Conservation (phyloP, 2,797 vertebrate species). For the Geotrypetes seraphini region DNA sequence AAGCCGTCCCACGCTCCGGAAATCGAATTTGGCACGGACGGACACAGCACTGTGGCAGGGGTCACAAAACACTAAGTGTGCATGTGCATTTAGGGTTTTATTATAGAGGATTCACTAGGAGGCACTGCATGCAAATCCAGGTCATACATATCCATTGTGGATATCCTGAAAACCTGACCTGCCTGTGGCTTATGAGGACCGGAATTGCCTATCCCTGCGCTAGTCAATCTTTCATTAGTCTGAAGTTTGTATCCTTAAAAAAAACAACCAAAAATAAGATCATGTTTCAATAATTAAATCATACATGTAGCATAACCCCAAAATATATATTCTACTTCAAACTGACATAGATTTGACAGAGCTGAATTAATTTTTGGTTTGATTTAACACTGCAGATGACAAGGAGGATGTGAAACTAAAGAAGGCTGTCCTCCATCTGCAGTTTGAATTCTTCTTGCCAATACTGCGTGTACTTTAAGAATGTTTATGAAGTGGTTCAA, state of each 20-base stretch:
- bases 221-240: conserved; percentile 3
- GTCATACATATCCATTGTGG: too few species aligned
- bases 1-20: too few species aligned
- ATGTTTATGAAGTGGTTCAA: conserved; percentile 39
- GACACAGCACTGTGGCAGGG: too few species aligned
- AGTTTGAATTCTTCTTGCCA: conserved; percentile 48
- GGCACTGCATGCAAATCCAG: too few species aligned
- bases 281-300: conserved; percentile 29
- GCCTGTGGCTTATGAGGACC: too few species aligned
- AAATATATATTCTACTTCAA: conserved; percentile 30
- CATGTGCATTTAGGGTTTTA: too few species aligned
- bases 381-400: conserved; percentile 45
- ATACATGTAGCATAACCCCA: conserved; percentile 24
- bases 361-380: conserved; percentile 19
- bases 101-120: too few species aligned
- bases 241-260: not conserved
- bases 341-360: conserved; percentile 38
- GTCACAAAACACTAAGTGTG: too few species aligned
- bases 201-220: too few species aligned
- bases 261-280: conserved; percentile 15
- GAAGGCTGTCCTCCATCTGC: conserved; percentile 61
- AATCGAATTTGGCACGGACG: too few species aligned
- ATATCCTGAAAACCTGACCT: too few species aligned
- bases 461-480: conserved; percentile 34
- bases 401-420: conserved; percentile 55